A percentile compares a stretch with the other conserved stretches of the same genome.
Conservation (phyloP, 2,113 vertebrate species). For the Scolopax mira region DNA sequence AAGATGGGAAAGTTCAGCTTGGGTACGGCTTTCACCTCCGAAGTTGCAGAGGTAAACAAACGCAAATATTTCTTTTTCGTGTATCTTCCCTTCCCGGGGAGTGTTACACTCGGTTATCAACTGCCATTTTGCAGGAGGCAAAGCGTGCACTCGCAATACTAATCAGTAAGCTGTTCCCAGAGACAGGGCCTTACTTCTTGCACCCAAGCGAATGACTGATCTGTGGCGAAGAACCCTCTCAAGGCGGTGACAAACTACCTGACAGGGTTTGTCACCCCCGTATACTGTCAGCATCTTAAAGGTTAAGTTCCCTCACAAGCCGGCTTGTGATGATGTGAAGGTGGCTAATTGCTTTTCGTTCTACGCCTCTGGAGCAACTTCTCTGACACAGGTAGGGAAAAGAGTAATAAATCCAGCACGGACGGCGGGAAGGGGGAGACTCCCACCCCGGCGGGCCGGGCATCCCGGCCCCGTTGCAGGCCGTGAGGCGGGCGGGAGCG, state of each 20-base stretch:
- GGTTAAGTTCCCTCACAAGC: accelerated
- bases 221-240: not conserved
- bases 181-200: not conserved
- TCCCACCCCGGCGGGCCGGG: too few species aligned
- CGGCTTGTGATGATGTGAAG: accelerated
- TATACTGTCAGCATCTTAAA: not conserved
- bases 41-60: not conserved
- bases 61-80: not conserved
- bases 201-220: accelerated
- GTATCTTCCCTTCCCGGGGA: not conserved
- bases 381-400: too few species aligned
- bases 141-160: not conserved
- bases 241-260: not conserved
- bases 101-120: not conserved
- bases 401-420: accelerated
- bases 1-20: not conserved
- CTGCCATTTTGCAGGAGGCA: not conserved
- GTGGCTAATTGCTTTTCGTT: accelerated
- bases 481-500: not conserved
- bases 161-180: not conserved
- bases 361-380: accelerated
- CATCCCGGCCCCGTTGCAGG: not conserved
- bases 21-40: not conserved
- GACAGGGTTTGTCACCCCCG: not conserved
- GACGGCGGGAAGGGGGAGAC: accelerated